Conservation (phyloP, 1,140 invertebrate species). For the Heterodera carotae region DNA sequence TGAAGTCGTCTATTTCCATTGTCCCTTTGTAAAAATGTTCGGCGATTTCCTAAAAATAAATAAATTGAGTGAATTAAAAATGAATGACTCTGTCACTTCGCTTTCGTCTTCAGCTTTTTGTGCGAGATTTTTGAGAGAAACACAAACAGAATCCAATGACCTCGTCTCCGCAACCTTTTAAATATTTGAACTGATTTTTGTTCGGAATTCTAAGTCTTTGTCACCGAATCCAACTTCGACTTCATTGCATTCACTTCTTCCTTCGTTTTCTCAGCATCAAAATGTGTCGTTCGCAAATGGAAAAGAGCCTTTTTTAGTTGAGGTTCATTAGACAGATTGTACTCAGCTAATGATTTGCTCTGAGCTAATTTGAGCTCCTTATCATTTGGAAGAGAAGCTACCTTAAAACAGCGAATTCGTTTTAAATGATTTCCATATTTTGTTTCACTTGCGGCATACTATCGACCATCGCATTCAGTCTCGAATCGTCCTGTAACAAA, state of each 20-base stretch:
- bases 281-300: conserved; percentile 22
- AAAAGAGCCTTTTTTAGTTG: conserved; percentile 31
- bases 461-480: conserved; percentile 39
- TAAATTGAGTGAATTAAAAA: background rate
- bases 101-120: conserved; percentile 43
- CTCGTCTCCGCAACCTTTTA: conserved; percentile 22
- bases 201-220: background rate
- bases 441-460: conserved; percentile 33
- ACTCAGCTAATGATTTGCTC: conserved; percentile 43
- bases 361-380: conserved; percentile 45
- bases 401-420: conserved; percentile 6
- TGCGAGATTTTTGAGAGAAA: conserved; percentile 31
- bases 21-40: conserved; percentile 38
- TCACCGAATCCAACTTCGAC: conserved; percentile 34
- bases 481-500: conserved; percentile 32
- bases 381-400: conserved; percentile 36
- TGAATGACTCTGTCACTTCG: conserved; percentile 22
- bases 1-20: conserved; percentile 34
- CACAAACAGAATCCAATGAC: conserved; percentile 36
- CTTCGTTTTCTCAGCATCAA: conserved; percentile 26
- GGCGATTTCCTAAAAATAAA: conserved; percentile 31
- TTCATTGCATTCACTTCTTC: conserved; percentile 36
- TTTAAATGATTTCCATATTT: conserved; percentile 9
- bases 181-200: background rate
- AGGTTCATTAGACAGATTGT: conserved; percentile 40